Evolutionary conservation across 2,113 vertebrate species (phyloP).

Genomic region (Vireo altiloquus): DNA sequence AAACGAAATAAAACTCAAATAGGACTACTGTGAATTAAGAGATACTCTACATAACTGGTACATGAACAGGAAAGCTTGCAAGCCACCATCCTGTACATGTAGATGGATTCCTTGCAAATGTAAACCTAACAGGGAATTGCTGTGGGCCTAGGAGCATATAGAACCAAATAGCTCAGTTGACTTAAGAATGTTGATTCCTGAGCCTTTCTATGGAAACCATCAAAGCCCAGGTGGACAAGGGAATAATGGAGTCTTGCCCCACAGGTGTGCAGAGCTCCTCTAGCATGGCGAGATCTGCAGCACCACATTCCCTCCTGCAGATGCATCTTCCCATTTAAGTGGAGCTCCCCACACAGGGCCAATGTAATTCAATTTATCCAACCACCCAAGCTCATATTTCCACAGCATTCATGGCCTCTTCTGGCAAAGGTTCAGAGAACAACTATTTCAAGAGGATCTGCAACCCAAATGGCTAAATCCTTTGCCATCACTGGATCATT

Average conservation of each 20-base stretch:
- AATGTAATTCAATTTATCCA: not conserved
- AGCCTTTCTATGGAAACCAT: not conserved
- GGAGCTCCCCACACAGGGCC: rapidly evolving
- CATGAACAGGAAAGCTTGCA: not conserved
- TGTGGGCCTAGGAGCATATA: not conserved
- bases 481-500: not conserved
- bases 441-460: not conserved
- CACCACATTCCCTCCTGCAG: rapidly evolving
- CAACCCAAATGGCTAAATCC: not conserved
- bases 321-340: not conserved
- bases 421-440: not conserved
- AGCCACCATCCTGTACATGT: not conserved
- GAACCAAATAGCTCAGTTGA: not conserved
- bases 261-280: not conserved
- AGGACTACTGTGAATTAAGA: not conserved
- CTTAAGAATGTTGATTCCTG: not conserved
- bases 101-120: not conserved
- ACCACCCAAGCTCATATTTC: not conserved
- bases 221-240: not conserved
- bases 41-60: not conserved
- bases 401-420: not conserved
- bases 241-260: not conserved
- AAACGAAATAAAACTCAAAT: not conserved
- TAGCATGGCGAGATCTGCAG: rapidly evolving
- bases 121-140: not conserved